Percentiles rank a stretch among this genome's conserved stretches.
phyloP scores from a whole-genome alignment of 2,888 invertebrate genomes.

The Lacanobia oleracea region DNA sequence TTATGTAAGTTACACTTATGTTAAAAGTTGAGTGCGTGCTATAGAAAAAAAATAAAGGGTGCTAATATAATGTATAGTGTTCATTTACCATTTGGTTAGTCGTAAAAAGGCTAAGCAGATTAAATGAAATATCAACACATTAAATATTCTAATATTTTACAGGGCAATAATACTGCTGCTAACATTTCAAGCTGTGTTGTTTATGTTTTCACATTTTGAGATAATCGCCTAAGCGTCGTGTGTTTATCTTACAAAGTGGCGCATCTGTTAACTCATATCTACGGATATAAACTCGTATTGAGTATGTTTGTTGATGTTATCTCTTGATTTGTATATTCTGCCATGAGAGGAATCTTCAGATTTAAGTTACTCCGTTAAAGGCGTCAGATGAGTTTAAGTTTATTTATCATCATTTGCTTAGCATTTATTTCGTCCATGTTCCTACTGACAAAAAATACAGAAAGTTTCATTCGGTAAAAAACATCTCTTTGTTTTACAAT shows the following conservation, averaged over 20 bases:
- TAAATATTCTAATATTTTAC: constrained; percentile 22
- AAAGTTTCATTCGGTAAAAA: constrained; percentile 25
- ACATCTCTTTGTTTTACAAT: constrained; percentile 45
- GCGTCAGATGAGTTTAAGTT: background rate
- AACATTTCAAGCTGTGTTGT: constrained; percentile 59
- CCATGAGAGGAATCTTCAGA: constrained; percentile 27
- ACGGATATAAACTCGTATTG: constrained; percentile 50
- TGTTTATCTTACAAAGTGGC: constrained; percentile 79
- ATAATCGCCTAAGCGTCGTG: constrained; percentile 64
- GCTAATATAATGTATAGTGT: no score
- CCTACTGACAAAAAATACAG: background rate
- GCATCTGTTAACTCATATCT: constrained; percentile 72
- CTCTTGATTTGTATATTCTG: constrained; percentile 53
- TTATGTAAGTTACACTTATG: no score
- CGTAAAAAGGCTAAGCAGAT: background rate
- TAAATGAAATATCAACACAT: constrained; percentile 33
- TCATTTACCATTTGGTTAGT: no score
- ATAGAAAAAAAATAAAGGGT: no score
- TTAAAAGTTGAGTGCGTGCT: no score
- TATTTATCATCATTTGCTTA: background rate
- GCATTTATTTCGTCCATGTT: background rate
- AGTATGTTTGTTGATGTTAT: constrained; percentile 61
- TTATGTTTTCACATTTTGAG: constrained; percentile 65
- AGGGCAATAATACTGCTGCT: constrained; percentile 42
- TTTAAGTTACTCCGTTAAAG: constrained; percentile 13